Percentiles rank a stretch among this genome's conserved stretches.
These are phyloP conservation scores for Drosophila setifemur DNA, from an alignment of 1,140 invertebrate species.

Conservation along the genomic window DNA sequence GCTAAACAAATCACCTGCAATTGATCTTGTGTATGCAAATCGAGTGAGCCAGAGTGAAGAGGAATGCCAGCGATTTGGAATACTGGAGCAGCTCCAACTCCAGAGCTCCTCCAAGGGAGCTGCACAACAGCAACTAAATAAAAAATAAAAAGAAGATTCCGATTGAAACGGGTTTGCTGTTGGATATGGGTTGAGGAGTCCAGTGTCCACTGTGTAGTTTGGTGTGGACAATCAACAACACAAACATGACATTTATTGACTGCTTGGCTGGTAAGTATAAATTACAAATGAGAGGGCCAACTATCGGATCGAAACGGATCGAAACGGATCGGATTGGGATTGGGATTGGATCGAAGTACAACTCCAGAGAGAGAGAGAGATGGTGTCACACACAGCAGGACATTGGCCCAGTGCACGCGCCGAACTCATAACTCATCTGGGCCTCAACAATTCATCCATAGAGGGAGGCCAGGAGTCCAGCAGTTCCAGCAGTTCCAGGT, in stretches of 20 bases:
- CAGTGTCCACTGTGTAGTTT: conserved; percentile 5
- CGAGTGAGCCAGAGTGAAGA: conserved; percentile 55
- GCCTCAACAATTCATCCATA: conserved; percentile 43
- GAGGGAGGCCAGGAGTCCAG: no score
- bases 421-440: conserved; percentile 57
- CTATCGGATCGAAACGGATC: background rate
- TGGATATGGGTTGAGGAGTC: background rate
- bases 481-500: background rate
- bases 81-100: conserved; percentile 62
- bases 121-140: background rate
- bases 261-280: conserved; percentile 76
- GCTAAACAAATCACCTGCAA: conserved; percentile 83
- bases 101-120: background rate
- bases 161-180: conserved; percentile 4
- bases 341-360: background rate
- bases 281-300: conserved; percentile 57
- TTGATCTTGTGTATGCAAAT: conserved; percentile 81
- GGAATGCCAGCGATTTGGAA: conserved; percentile 76
- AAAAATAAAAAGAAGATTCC: background rate
- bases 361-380: conserved; percentile 3
- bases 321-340: background rate
- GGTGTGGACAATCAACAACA: conserved; percentile 79
- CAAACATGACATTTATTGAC: conserved; percentile 80
- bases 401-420: conserved; percentile 61
- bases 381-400: conserved; percentile 53